Percentiles rank a stretch among this genome's conserved stretches.
These are phyloP conservation scores for Mactra quadrangularis DNA, from an alignment of 1,140 invertebrate species.

Conservation along the genomic window DNA sequence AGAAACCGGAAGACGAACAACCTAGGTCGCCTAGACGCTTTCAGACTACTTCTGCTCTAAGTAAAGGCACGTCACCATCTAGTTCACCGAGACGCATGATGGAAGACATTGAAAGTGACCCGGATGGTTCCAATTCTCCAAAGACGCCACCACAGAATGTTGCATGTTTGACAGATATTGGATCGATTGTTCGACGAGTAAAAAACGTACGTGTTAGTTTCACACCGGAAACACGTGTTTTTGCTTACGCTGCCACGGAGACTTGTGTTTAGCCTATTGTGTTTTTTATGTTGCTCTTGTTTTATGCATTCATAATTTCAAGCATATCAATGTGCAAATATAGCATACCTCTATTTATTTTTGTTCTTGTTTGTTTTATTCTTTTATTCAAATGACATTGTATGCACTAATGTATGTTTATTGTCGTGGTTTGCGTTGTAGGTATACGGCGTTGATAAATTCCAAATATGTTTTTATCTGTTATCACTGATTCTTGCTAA, in stretches of 20 bases:
- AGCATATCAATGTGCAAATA: no score
- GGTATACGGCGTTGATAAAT: no score
- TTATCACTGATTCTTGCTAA: no score
- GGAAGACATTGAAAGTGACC: constrained; percentile 32
- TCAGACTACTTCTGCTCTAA: not conserved
- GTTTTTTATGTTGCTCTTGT: constrained; percentile 18
- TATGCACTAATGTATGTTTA: no score
- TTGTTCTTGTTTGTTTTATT: no score
- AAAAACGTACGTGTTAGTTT: constrained; percentile 73
- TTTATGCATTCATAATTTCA: not conserved
- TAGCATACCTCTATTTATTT: no score
- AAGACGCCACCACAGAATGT: constrained; percentile 45
- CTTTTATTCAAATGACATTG: no score
- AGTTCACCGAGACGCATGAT: constrained; percentile 49
- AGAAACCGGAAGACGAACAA: constrained; percentile 6
- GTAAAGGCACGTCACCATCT: constrained; percentile 24
- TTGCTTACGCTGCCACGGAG: constrained; percentile 62
- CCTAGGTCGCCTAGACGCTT: constrained; percentile 39
- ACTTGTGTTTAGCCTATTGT: constrained; percentile 54
- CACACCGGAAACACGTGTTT: constrained; percentile 75
- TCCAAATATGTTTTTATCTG: no score
- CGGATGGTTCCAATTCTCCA: constrained; percentile 44
- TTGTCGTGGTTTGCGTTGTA: no score
- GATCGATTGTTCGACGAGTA: constrained; percentile 68
- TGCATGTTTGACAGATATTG: constrained; percentile 69